Percentiles rank a stretch among this genome's conserved stretches.
Evolutionary conservation across 2,113 vertebrate genomes (phyloP).

Genomic region (Athene cunicularia): DNA sequence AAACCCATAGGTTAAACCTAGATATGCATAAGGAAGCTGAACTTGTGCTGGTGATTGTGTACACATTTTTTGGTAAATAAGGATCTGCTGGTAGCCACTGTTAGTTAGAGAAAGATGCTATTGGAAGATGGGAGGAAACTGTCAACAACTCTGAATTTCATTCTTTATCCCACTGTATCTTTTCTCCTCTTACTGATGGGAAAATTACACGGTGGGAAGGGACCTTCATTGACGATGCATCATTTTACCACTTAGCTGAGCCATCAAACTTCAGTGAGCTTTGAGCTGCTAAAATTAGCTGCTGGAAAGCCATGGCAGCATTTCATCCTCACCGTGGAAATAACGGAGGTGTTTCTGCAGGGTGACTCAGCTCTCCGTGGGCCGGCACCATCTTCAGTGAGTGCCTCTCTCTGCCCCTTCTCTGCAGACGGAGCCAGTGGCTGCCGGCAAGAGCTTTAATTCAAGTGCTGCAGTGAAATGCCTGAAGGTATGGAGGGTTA

Average conservation of each 20-base stretch:
- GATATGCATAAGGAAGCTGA: neutral
- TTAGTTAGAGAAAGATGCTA: neutral
- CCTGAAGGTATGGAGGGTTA: neutral
- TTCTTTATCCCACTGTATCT: neutral
- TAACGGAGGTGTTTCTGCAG: too few species aligned
- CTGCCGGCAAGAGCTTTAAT: neutral
- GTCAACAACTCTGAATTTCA: neutral
- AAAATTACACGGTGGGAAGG: neutral
- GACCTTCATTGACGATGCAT: accelerated
- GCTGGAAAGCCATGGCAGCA: neutral
- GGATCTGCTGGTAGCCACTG: accelerated
- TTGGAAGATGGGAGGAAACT: neutral
- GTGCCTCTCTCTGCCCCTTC: too few species aligned
- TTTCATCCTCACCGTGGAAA: neutral
- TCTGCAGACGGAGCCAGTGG: too few species aligned
- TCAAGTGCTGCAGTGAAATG: accelerated
- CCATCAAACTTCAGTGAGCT: neutral
- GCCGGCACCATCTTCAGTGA: too few species aligned
- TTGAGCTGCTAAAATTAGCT: neutral
- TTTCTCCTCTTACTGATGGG: neutral
- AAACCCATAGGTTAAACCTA: neutral
- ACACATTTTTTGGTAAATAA: neutral
- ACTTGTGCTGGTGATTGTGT: neutral
- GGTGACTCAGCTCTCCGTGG: too few species aligned
- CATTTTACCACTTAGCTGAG: neutral